These are phyloP conservation scores for Hemitrygon akajei DNA, from an alignment of 2,797 vertebrate genomes.

Conservation along the genomic window DNA sequence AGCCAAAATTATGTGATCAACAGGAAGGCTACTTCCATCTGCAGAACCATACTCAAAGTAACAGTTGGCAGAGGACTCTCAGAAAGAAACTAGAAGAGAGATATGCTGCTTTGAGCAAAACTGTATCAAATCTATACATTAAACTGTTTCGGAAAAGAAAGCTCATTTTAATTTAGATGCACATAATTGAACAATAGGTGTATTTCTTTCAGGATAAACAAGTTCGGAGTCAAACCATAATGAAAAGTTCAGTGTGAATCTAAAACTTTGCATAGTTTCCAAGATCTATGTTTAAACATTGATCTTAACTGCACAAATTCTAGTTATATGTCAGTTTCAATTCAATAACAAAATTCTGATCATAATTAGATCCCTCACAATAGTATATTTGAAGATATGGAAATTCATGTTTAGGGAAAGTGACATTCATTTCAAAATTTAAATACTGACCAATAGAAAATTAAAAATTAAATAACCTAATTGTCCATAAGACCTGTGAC, in stretches of 20 bases:
- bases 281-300: not conserved
- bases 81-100: not conserved
- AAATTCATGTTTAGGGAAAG: not conserved
- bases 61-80: not conserved
- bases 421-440: not conserved
- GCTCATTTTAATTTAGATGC: not conserved
- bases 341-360: not conserved
- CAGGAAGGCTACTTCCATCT: no score
- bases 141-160: not conserved
- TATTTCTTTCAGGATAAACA: not conserved
- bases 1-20: not conserved
- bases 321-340: not conserved
- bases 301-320: not conserved
- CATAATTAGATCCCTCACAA: not conserved
- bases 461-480: not conserved
- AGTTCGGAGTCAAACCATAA: not conserved
- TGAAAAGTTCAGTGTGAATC: not conserved
- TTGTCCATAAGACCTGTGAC: not conserved
- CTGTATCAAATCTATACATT: not conserved
- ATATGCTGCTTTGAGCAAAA: not conserved
- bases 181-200: not conserved
- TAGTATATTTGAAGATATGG: not conserved
- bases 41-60: not conserved
- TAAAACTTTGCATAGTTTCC: not conserved
- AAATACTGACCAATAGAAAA: not conserved